Percentiles rank a stretch among this genome's conserved stretches.
phyloP scores from a whole-genome alignment of 2,888 invertebrate species.

The Cyclophora punctaria region DNA sequence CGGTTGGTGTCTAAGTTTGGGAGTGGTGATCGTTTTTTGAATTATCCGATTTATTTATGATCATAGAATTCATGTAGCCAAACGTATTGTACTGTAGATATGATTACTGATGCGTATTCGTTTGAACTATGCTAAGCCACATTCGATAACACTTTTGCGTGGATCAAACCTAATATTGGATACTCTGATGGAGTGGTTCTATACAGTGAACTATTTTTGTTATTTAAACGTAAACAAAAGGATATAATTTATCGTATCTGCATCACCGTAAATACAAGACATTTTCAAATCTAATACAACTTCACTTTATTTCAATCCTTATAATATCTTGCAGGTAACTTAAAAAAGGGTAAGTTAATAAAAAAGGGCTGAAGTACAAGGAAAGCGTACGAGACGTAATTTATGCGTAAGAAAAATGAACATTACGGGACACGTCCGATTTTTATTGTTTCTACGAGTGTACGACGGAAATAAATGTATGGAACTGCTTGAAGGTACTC shows the following conservation, averaged over 20 bases:
- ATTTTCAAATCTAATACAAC: background rate
- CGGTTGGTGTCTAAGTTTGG: too few species aligned
- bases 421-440: constrained; percentile 41
- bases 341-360: constrained; percentile 2
- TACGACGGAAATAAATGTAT: constrained; percentile 5
- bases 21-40: too few species aligned
- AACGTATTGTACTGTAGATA: too few species aligned
- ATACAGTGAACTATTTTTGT: too few species aligned
- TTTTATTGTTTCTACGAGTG: constrained; percentile 48
- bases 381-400: constrained; percentile 36
- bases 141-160: too few species aligned
- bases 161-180: too few species aligned
- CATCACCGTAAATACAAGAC: background rate
- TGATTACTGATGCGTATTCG: too few species aligned
- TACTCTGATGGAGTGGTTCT: too few species aligned
- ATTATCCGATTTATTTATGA: too few species aligned
- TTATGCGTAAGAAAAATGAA: constrained; percentile 46
- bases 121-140: too few species aligned
- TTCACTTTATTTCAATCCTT: background rate
- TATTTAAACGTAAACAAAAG: background rate
- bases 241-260: background rate
- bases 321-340: background rate
- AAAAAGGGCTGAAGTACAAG: constrained; percentile 35
- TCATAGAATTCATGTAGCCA: too few species aligned
- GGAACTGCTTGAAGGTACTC: too few species aligned